These are phyloP conservation scores for Spinibarbus caldwelli DNA, from an alignment of 2,797 vertebrate species.

Conservation along the genomic window DNA sequence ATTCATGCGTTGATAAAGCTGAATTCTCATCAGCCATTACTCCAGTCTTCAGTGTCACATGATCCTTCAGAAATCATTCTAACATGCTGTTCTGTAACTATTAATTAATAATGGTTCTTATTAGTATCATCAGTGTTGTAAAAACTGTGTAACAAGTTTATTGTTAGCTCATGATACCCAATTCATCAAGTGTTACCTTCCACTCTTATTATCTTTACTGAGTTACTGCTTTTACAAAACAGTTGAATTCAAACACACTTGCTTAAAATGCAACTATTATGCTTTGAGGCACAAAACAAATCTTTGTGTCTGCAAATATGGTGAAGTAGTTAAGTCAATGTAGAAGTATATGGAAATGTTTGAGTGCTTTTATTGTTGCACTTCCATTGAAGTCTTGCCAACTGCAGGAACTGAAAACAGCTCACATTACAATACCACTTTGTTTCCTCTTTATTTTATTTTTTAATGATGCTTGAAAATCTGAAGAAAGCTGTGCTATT, in stretches of 20 bases:
- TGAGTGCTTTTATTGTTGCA: slow-evolving; percentile 25
- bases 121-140: background rate
- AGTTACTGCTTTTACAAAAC: slow-evolving; percentile 14
- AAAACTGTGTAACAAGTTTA: background rate
- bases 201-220: background rate
- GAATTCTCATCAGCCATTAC: background rate
- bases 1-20: background rate
- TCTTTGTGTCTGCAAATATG: slow-evolving; percentile 26
- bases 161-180: background rate
- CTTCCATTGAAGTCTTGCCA: slow-evolving; percentile 42
- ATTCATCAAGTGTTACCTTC: background rate
- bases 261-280: slow-evolving; percentile 22
- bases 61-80: background rate
- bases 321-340: too few relatives aligned
- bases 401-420: slow-evolving; percentile 8
- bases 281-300: slow-evolving; percentile 33
- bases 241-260: slow-evolving; percentile 10
- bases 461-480: slow-evolving; percentile 37
- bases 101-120: background rate
- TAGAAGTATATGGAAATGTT: slow-evolving; percentile 25
- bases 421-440: slow-evolving; percentile 20
- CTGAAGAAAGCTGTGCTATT: slow-evolving; percentile 1
- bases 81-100: background rate
- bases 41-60: background rate
- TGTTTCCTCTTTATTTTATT: slow-evolving; percentile 8